These are phyloP conservation scores for Pachypanchax playfairii DNA, from an alignment of 2,113 vertebrate species.

Conservation along the genomic window DNA sequence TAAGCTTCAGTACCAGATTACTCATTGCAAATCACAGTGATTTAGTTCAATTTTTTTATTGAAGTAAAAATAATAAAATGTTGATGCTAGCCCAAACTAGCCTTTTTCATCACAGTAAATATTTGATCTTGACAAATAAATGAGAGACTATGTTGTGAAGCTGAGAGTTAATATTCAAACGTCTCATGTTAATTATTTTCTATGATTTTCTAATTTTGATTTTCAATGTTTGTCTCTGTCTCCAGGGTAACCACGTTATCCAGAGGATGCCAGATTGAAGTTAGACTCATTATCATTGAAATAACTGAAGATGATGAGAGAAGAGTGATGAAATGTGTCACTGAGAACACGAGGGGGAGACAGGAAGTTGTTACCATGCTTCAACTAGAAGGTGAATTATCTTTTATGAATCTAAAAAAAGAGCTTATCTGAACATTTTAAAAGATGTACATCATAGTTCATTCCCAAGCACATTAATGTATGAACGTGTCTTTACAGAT, in stretches of 20 bases:
- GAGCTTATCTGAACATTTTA: neutral
- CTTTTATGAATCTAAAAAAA: too few species aligned
- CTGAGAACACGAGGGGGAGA: constrained; percentile 74
- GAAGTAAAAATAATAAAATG: too few species aligned
- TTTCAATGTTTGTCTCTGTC: constrained; percentile 15
- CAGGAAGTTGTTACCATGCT: constrained; percentile 80
- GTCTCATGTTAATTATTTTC: neutral
- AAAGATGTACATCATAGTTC: too few species aligned
- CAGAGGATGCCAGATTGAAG: constrained; percentile 82
- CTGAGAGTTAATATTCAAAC: neutral
- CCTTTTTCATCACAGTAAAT: too few species aligned
- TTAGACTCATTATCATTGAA: constrained; percentile 79
- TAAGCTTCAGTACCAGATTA: too few species aligned
- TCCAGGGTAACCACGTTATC: constrained; percentile 81
- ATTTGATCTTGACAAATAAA: too few species aligned
- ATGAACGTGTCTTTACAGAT: constrained; percentile 23
- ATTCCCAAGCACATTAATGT: neutral
- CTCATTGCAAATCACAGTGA: too few species aligned
- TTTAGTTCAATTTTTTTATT: too few species aligned
- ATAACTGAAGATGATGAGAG: constrained; percentile 81
- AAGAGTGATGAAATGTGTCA: constrained; percentile 83
- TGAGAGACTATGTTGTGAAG: neutral
- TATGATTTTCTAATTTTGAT: neutral
- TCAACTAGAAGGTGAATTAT: constrained; percentile 81
- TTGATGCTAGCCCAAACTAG: too few species aligned